These are phyloP conservation scores for Spermophilus dauricus DNA, from an alignment of 2,113 vertebrate genomes.

Conservation along the genomic window DNA sequence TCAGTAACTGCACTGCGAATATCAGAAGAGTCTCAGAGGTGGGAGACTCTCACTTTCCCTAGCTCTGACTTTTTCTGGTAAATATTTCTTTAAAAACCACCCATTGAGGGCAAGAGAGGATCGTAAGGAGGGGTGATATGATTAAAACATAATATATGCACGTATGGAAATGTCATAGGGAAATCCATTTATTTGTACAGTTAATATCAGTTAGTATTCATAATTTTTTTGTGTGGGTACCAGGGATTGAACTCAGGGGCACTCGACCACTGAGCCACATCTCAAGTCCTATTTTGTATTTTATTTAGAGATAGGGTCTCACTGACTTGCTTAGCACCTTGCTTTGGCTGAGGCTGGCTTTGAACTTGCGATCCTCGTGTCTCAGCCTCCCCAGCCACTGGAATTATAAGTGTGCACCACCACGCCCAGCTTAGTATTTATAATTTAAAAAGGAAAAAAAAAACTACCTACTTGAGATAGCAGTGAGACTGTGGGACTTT, in stretches of 20 bases:
- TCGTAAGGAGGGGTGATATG: neutral
- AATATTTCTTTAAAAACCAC: neutral
- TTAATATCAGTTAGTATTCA: neutral
- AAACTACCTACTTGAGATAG: neutral
- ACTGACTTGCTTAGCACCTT: too few species aligned
- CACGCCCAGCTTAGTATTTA: neutral
- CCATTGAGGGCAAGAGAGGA: neutral
- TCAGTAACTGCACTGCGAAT: constrained; percentile 5
- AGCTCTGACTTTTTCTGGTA: neutral
- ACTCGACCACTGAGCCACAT: too few species aligned
- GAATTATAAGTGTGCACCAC: too few species aligned
- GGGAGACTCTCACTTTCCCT: neutral
- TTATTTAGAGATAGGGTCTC: too few species aligned
- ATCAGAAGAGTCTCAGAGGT: neutral
- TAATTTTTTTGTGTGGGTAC: neutral
- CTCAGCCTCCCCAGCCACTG: too few species aligned
- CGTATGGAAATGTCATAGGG: neutral
- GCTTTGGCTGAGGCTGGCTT: too few species aligned
- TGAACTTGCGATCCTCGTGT: too few species aligned
- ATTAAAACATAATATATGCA: neutral
- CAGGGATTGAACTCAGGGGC: too few species aligned
- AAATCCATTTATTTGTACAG: neutral
- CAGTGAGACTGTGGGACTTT: neutral
- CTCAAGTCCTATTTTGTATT: too few species aligned
- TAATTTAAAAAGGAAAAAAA: neutral